Evolutionary conservation across 2,113 vertebrate species (phyloP).

Genomic region (Tapirus terrestris): DNA sequence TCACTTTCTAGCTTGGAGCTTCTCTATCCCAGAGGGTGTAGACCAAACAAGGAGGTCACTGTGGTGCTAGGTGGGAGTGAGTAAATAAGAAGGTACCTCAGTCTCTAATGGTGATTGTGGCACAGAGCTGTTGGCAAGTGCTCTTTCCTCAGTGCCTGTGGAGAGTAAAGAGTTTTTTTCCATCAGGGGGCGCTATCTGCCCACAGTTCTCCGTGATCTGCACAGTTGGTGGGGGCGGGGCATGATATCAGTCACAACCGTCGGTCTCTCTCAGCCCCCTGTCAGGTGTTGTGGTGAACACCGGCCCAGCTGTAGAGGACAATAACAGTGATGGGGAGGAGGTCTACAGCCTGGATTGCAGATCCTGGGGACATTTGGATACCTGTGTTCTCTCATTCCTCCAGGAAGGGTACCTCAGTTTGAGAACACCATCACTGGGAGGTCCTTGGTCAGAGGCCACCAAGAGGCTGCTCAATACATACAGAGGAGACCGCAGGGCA

Average conservation of each 20-base stretch:
- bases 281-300: neutral
- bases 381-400: neutral
- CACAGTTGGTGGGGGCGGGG: neutral
- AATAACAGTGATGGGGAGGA: neutral
- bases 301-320: neutral
- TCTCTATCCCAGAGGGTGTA: neutral
- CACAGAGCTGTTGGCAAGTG: accelerated
- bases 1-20: neutral
- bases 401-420: neutral
- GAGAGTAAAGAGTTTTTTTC: neutral
- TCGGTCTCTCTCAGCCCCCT: too few species aligned
- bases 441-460: neutral
- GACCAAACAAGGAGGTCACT: neutral
- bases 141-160: neutral
- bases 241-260: accelerated
- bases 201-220: neutral
- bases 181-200: neutral
- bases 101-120: neutral
- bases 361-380: neutral
- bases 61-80: neutral
- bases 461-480: neutral
- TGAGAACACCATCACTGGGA: neutral
- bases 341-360: too few species aligned
- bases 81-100: neutral
- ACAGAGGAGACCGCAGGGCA: neutral